Base-by-base conservation (phyloP, 2,888 invertebrate genomes). In the Drosophila affinis region DNA sequence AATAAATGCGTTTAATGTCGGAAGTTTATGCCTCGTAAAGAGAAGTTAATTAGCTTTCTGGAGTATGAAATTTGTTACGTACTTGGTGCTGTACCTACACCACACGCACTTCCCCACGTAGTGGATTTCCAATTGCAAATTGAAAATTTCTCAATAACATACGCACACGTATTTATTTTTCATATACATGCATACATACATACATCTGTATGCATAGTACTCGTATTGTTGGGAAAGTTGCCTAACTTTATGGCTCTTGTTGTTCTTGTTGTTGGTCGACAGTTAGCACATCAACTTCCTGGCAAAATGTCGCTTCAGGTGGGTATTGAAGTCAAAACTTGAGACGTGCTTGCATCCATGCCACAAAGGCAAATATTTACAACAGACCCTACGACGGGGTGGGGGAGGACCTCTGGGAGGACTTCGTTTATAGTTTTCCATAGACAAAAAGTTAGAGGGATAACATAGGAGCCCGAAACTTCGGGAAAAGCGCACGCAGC, bases 291-390 rank as follows among this genome's bases (percentile, higher is more conserved):
- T 70, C 39, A 71, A 64, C 54, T 59, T 61, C 63, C 46, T 52
- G 61, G 56, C 55, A 34, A 48, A 44, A 24, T 49, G 53, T 24
- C 54, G 62, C 65, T 69, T 18, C 67, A 68, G 67, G 67, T 65
- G 64, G 39, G 64, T 75, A 77, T 69, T 63, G 63, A 72, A 70
- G 70, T 72, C 72, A 70, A 61, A 39, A 51, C 54, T 54, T 45
- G 32, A 48, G 76, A 81, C 79, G 87, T 81, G 84, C 87, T 84
- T 81, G 57, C 78, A 61, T 46, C 59, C 68, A 62, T 65, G 82
- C 79, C 87, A 75, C 82, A 85, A 76, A 87, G 67, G 69, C 87
- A 87, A 82, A 82, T 87, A 82, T 82, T 85, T 87, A 63, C 87
- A 62, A 45, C 64, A 52, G 48, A n/a, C 52, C 29, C 44, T 34